phyloP scores from a whole-genome alignment of 2,888 invertebrate genomes.

The Allacma fusca region DNA sequence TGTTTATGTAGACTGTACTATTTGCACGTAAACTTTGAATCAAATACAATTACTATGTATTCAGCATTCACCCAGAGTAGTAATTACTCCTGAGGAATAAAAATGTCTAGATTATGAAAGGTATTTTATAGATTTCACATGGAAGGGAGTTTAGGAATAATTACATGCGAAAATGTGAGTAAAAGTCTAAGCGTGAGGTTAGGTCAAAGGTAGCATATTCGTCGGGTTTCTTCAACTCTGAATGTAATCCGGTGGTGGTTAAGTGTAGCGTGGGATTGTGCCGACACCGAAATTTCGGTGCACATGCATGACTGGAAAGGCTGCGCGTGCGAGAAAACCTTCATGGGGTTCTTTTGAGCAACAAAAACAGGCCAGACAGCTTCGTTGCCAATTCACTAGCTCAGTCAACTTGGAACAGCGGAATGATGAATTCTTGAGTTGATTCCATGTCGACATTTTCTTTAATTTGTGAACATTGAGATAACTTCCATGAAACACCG shows the following conservation, averaged over 20 bases:
- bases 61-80: neutral
- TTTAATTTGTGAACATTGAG: conserved; percentile 35
- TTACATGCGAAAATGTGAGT: neutral
- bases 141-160: too few species aligned
- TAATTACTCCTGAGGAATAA: conserved; percentile 3
- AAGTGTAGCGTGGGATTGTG: conserved; percentile 47
- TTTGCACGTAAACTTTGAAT: conserved; percentile 18
- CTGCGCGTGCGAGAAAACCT: conserved; percentile 54
- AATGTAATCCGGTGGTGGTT: conserved; percentile 44
- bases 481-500: conserved; percentile 26
- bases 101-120: neutral
- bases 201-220: conserved; percentile 26
- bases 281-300: conserved; percentile 48
- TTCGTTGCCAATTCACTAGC: conserved; percentile 59
- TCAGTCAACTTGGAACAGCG: conserved; percentile 47
- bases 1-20: conserved; percentile 6
- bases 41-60: neutral
- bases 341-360: conserved; percentile 43
- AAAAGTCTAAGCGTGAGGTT: neutral
- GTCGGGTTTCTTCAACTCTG: conserved; percentile 42
- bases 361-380: conserved; percentile 60
- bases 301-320: conserved; percentile 50
- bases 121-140: neutral
- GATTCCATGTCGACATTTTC: conserved; percentile 43
- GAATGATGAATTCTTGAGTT: conserved; percentile 41